Percentiles rank a stretch among this genome's conserved stretches.
phyloP scores from a whole-genome alignment of 2,113 vertebrate species.

The Phylloscopus whistleri region DNA sequence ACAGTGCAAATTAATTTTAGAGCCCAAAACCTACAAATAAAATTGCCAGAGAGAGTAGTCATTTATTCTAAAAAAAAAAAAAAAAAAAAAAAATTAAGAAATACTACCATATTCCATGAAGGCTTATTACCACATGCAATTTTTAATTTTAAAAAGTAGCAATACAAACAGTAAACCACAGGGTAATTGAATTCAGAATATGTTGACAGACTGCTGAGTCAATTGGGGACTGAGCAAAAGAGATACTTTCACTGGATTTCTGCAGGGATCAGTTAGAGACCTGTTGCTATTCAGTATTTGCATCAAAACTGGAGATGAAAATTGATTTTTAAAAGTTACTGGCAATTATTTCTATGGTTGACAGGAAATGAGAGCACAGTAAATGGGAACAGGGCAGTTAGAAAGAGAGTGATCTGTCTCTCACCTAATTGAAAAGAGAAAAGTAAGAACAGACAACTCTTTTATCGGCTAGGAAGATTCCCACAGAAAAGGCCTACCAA shows the following conservation, averaged over 20 bases:
- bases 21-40: background rate
- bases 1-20: background rate
- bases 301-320: background rate
- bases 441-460: background rate
- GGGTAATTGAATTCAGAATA: background rate
- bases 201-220: background rate
- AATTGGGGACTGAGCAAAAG: background rate
- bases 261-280: background rate
- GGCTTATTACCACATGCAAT: background rate
- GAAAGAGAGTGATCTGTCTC: background rate
- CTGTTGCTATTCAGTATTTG: background rate
- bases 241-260: background rate
- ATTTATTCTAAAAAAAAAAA: background rate
- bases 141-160: background rate
- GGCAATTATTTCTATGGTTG: background rate
- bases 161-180: background rate
- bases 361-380: background rate
- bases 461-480: background rate
- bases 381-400: background rate
- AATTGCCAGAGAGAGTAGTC: background rate
- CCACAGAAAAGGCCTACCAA: background rate
- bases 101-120: background rate
- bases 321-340: background rate
- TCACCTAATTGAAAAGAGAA: background rate
- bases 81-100: background rate